Conservation (phyloP, 2,113 vertebrate genomes). For the Gobiocypris rarus region DNA sequence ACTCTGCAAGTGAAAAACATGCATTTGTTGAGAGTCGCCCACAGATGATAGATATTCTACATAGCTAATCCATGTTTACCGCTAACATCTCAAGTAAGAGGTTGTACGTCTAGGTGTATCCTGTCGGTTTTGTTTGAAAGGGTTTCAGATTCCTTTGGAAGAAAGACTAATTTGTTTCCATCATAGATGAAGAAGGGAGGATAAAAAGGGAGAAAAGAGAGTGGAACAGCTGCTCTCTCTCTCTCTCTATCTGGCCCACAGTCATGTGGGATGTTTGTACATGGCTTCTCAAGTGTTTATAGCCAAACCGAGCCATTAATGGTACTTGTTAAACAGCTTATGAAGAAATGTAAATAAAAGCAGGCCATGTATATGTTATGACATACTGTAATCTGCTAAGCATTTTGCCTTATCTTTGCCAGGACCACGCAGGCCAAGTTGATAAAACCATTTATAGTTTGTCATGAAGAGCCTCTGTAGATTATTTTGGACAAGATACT, state of each 20-base stretch:
- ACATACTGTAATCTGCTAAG: slow-evolving; percentile 31
- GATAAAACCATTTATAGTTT: slow-evolving; percentile 36
- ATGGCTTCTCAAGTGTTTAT: slow-evolving; percentile 63
- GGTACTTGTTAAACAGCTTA: slow-evolving; percentile 46
- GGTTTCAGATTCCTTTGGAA: neutral
- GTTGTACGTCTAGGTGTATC: neutral
- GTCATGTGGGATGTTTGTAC: slow-evolving; percentile 62
- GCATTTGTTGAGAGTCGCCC: slow-evolving; percentile 6
- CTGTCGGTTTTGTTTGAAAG: slow-evolving; percentile 8
- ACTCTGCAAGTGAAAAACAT: slow-evolving; percentile 8
- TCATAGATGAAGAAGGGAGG: slow-evolving; percentile 61
- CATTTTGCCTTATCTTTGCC: slow-evolving; percentile 20
- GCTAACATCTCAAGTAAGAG: slow-evolving; percentile 34
- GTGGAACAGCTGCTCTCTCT: slow-evolving; percentile 59
- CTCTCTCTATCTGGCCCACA: slow-evolving; percentile 50
- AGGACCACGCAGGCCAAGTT: slow-evolving; percentile 20
- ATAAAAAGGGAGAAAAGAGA: slow-evolving; percentile 52
- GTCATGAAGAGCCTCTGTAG: neutral
- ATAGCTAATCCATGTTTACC: slow-evolving; percentile 69
- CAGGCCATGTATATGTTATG: slow-evolving; percentile 35
- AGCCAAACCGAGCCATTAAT: slow-evolving; percentile 66
- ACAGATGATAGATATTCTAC: slow-evolving; percentile 15
- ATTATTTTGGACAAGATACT: slow-evolving; percentile 12
- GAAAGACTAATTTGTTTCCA: slow-evolving; percentile 34
- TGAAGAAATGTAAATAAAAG: slow-evolving; percentile 54